Evolutionary conservation across 2,113 vertebrate genomes (phyloP).

Genomic region (Anguilla rostrata): DNA sequence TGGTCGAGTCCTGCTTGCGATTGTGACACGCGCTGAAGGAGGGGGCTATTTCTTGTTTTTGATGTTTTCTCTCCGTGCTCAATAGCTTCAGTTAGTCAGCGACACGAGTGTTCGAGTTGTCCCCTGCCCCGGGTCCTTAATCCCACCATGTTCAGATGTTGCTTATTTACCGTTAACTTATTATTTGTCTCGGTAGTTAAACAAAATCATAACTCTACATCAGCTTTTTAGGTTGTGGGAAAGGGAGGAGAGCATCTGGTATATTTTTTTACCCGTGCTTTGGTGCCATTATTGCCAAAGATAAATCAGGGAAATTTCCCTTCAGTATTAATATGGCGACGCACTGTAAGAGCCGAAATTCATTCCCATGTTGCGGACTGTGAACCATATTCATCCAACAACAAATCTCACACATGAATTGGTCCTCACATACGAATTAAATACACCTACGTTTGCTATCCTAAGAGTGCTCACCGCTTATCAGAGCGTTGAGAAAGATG

Average conservation of each 20-base stretch:
- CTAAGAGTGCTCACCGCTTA: background rate
- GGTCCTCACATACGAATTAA: background rate
- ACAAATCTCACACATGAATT: background rate
- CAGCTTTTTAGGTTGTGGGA: background rate
- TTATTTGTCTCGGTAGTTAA: background rate
- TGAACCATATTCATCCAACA: background rate
- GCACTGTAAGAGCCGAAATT: constrained; percentile 8
- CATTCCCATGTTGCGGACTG: constrained; percentile 1
- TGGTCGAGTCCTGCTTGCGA: constrained; percentile 1
- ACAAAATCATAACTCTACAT: background rate
- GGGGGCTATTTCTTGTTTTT: constrained; percentile 13
- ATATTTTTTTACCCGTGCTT: background rate
- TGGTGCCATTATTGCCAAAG: constrained; percentile 16
- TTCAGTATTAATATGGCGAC: constrained; percentile 28
- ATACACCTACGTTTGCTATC: background rate
- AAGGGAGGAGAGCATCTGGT: background rate
- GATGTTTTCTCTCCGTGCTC: background rate
- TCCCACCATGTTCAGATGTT: background rate
- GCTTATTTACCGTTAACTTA: background rate
- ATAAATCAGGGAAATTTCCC: constrained; percentile 13
- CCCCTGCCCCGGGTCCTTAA: constrained; percentile 9
- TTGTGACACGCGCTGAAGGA: constrained; percentile 9
- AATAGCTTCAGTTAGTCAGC: background rate
- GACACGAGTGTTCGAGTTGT: background rate
- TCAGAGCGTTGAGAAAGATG: background rate